Evolutionary conservation across 2,797 vertebrate species (phyloP).

Genomic region (Sebastes steindachneri): DNA sequence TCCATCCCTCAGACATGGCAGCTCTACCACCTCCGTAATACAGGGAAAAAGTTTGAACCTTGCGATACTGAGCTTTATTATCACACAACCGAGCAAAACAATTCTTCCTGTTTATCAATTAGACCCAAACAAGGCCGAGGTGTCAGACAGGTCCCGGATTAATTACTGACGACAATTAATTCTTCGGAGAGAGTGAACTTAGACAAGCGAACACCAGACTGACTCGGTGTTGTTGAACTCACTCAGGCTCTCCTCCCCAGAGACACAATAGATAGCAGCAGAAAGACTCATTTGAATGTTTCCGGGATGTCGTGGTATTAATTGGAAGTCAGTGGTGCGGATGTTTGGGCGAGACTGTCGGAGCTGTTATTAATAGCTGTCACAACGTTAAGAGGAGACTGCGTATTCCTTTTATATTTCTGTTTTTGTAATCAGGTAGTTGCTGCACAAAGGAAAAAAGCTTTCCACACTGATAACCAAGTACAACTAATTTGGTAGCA

Average conservation of each 20-base stretch:
- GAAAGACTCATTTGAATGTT: slow-evolving; percentile 38
- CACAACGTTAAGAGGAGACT: slow-evolving; percentile 1
- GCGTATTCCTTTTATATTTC: not conserved
- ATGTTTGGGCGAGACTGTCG: slow-evolving; percentile 25
- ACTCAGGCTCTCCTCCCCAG: slow-evolving; percentile 31
- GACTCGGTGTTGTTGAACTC: slow-evolving; percentile 29
- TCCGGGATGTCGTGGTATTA: slow-evolving; percentile 36
- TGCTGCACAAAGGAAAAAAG: not conserved
- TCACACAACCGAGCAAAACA: slow-evolving; percentile 37
- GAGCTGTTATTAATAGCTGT: slow-evolving; percentile 24
- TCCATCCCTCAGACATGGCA: not conserved
- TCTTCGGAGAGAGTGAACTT: slow-evolving; percentile 37
- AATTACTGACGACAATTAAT: slow-evolving; percentile 61
- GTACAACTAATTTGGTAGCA: not conserved
- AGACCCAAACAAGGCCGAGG: slow-evolving; percentile 34
- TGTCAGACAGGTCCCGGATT: slow-evolving; percentile 52
- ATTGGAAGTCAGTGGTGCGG: slow-evolving; percentile 50
- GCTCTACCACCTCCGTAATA: not conserved
- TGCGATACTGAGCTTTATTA: slow-evolving; percentile 11
- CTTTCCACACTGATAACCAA: not conserved
- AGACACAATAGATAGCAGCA: slow-evolving; percentile 27
- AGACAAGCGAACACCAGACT: slow-evolving; percentile 48
- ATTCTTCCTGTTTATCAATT: slow-evolving; percentile 53
- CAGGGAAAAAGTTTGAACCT: not conserved
- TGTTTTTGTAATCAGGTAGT: not conserved